phyloP scores from a whole-genome alignment of 37 sponge, comb jelly and placozoan species.

The Ianthella basta region DNA sequence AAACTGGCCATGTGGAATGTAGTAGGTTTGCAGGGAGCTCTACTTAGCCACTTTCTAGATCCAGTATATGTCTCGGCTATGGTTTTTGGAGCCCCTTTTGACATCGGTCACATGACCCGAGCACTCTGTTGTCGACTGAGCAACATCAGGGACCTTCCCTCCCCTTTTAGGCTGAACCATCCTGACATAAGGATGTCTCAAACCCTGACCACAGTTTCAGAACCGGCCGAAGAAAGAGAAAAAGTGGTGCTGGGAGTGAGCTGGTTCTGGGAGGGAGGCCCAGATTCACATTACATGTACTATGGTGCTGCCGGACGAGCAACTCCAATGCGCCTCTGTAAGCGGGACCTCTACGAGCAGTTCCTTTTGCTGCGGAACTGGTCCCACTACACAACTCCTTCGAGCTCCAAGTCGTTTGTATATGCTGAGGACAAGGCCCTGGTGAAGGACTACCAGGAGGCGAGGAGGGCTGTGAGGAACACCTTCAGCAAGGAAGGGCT shows the following conservation, averaged over 20 bases:
- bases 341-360: conserved; percentile 24
- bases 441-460: conserved; percentile 10
- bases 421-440: conserved; percentile 5
- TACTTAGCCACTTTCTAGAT: conserved; percentile 16
- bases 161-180: conserved; percentile 11
- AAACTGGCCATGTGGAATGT: conserved; percentile 44
- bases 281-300: not conserved
- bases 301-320: not conserved
- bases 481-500: not conserved
- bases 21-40: conserved; percentile 32
- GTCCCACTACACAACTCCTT: no score
- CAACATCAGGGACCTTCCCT: conserved; percentile 3
- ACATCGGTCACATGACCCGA: conserved; percentile 45
- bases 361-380: conserved; percentile 19
- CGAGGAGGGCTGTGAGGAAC: conserved; percentile 11
- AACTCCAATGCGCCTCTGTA: conserved; percentile 31
- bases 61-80: conserved; percentile 31
- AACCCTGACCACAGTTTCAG: not conserved
- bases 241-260: conserved; percentile 17
- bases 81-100: not conserved
- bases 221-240: not conserved
- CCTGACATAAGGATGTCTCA: conserved; percentile 16
- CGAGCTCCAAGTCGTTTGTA: not conserved
- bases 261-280: conserved; percentile 37
- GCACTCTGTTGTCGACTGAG: conserved; percentile 44